These are phyloP conservation scores for Lasioglossum marginatum DNA, from an alignment of 2,888 invertebrate genomes.

Conservation along the genomic window DNA sequence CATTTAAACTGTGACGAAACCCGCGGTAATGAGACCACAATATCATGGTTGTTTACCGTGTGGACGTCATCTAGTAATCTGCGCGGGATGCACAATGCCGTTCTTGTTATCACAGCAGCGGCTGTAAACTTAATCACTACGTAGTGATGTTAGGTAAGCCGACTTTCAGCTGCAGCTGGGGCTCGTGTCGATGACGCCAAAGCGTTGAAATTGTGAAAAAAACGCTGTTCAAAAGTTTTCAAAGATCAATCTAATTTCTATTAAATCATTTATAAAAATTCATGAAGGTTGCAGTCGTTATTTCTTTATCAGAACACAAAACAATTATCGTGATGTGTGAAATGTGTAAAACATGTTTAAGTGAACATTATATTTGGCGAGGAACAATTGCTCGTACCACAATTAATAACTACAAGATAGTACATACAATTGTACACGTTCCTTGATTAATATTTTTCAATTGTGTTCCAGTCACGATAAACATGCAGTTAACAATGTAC, in stretches of 20 bases:
- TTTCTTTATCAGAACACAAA: not conserved
- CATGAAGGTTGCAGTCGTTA: no score
- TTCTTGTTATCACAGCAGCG: conserved; percentile 7
- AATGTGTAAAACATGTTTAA: not conserved
- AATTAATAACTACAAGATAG: not conserved
- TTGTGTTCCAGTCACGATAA: no score
- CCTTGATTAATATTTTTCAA: not conserved
- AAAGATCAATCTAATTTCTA: no score
- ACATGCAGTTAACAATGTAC: no score
- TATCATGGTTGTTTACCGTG: conserved; percentile 41
- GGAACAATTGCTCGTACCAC: not conserved
- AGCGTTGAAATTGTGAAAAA: not conserved
- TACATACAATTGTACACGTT: not conserved
- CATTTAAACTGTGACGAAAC: conserved; percentile 68
- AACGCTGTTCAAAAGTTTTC: no score
- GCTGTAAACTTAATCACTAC: conserved; percentile 7
- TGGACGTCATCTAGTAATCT: conserved; percentile 23
- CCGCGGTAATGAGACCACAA: conserved; percentile 60
- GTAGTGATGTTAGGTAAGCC: not conserved
- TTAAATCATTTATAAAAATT: no score
- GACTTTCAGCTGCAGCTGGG: conserved; percentile 1
- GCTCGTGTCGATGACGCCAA: not conserved
- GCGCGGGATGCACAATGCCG: conserved; percentile 31
- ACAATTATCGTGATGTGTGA: not conserved
- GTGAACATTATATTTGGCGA: not conserved